Base-by-base conservation (phyloP, 2,797 vertebrate species). In the Cheirogaleus major region DNA sequence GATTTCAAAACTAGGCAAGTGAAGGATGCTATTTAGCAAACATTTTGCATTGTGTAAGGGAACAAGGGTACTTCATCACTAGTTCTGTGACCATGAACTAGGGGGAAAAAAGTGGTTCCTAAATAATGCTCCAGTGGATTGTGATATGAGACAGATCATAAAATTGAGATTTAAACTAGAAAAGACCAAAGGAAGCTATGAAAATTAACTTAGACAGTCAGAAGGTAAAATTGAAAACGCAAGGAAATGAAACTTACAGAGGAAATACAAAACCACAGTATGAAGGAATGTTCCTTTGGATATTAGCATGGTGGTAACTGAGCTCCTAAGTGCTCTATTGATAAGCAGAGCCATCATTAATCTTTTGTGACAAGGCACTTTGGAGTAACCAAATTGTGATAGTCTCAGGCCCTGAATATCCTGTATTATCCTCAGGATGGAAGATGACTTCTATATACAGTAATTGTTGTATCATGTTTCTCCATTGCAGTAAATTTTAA, bases 311-410 rank as follows among this genome's bases (percentile, higher is more conserved):
- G 89, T 96, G 89, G 86, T 95, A 98, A 97, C 69, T 35, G 83
- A 95, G 76, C 38, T 88, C 89, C 95, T 97, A 97, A 98, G 96
- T 91, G 98, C 89, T 96, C 94, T 76, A 79, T 93, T 75, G 72
- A 98, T 92, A 92, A 97, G 95, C 17, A 67, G 91, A 95, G 97
- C 84, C 65, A 79, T 97, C 98, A 98, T 98, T 98, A 97, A 98
- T 98, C 98, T 98, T 97, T 93, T 69, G 91, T 98, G 98, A 98
- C 97, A 98, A 96, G 87, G 93, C 80, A 97, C 95, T 98, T 97
- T 73, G 30, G 70, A 97, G 93, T 97, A 98, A 97, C 88, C 94
- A 97, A 97, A 98, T 84, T 97, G 93, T 92, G 65, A 91, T 79
- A 96, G 82, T 95, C 55, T 80, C n/a, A 75, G 87, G 43, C 75